A percentile compares a stretch with the other conserved stretches of the same genome.
Conservation (phyloP, 1,140 invertebrate genomes). For the Orussus abietinus region DNA sequence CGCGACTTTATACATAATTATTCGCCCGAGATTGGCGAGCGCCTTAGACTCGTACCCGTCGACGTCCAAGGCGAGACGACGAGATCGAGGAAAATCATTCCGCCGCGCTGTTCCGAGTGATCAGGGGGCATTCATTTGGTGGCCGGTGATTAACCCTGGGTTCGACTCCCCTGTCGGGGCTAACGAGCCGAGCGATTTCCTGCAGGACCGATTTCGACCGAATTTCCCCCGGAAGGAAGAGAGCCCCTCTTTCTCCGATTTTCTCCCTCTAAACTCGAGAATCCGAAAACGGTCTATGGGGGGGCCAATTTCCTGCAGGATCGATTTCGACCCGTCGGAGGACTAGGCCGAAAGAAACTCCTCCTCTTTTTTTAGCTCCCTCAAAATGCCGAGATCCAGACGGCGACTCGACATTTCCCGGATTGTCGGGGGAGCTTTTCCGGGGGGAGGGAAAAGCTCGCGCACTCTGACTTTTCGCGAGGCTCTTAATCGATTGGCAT, state of each 20-base stretch:
- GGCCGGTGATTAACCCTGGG: slow-evolving; percentile 34
- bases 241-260: slow-evolving; percentile 6
- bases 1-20: slow-evolving; percentile 51
- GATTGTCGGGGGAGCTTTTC: no score
- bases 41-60: no score
- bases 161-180: slow-evolving; percentile 1
- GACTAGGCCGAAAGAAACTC: no score
- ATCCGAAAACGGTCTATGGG: no score
- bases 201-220: not conserved
- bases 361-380: no score
- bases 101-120: slow-evolving; percentile 39
- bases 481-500: slow-evolving; percentile 49
- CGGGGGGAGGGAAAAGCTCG: slow-evolving; percentile 14
- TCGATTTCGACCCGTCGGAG: no score
- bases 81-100: slow-evolving; percentile 38
- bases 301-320: no score
- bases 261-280: no score
- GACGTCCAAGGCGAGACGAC: not conserved
- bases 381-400: no score
- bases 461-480: slow-evolving; percentile 35
- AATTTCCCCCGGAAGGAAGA: slow-evolving; percentile 15
- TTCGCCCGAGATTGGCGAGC: slow-evolving; percentile 39
- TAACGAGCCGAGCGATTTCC: slow-evolving; percentile 12
- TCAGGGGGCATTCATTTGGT: slow-evolving; percentile 43
- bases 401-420: no score